Percentiles rank a stretch among this genome's conserved stretches.
Evolutionary conservation across 2,113 vertebrate species (phyloP).

Genomic region (Micronycteris hirsuta): DNA sequence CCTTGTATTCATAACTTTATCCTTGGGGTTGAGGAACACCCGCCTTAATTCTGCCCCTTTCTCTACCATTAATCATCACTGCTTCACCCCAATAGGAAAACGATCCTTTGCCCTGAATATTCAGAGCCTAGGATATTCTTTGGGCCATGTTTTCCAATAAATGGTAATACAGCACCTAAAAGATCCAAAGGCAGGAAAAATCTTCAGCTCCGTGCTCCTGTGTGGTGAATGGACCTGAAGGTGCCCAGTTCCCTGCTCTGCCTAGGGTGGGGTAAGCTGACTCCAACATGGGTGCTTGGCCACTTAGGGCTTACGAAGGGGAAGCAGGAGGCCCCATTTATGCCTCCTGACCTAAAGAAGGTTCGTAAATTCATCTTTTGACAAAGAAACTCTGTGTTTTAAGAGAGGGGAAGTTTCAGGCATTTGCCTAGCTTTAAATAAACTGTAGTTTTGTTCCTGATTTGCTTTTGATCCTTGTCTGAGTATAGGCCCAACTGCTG

Average conservation of each 20-base stretch:
- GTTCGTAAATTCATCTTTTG: not conserved
- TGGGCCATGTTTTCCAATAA: not conserved
- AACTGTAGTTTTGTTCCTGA: not conserved
- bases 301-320: not conserved
- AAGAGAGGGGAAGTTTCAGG: not conserved
- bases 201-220: not conserved
- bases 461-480: constrained; percentile 6
- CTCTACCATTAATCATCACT: not conserved
- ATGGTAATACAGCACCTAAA: not conserved
- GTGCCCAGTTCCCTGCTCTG: not conserved
- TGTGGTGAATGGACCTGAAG: not conserved
- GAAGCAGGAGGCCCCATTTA: not conserved
- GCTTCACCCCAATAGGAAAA: not conserved
- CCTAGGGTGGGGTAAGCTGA: not conserved
- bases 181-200: not conserved
- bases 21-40: not conserved
- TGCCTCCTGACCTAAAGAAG: not conserved
- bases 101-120: not conserved
- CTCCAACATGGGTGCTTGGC: not conserved
- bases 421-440: constrained; percentile 22
- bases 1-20: not conserved
- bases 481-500: not conserved
- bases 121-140: not conserved
- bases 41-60: not conserved
- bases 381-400: not conserved